Conservation (phyloP, 2,113 vertebrate genomes). For the Osmerus mordax region DNA sequence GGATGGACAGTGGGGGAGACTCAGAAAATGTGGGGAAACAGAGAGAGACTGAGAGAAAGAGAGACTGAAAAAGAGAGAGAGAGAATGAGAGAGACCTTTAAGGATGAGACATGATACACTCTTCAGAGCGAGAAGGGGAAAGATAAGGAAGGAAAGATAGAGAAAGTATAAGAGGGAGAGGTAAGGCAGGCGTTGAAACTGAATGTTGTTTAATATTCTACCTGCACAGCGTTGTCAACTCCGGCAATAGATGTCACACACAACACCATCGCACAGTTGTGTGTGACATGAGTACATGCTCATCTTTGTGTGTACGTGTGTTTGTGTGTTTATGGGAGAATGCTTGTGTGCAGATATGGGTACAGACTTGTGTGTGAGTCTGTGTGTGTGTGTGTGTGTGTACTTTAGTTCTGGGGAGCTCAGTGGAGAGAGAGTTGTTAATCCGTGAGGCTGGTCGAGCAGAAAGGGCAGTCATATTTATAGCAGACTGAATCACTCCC, state of each 20-base stretch:
- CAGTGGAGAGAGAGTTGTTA: slow-evolving; percentile 76
- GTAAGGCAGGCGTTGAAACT: neutral
- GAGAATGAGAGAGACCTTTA: no score
- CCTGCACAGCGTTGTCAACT: slow-evolving; percentile 1
- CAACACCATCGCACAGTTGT: neutral
- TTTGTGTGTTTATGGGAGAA: slow-evolving; percentile 2
- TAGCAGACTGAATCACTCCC: slow-evolving; percentile 82
- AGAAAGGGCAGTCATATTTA: slow-evolving; percentile 92
- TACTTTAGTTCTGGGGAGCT: slow-evolving; percentile 33
- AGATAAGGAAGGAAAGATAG: neutral
- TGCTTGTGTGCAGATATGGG: slow-evolving; percentile 1
- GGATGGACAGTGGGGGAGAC: neutral
- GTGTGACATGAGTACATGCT: neutral
- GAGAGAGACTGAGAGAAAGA: neutral
- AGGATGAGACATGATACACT: neutral
- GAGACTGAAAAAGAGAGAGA: neutral
- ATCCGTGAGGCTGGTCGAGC: slow-evolving; percentile 77
- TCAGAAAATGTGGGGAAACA: neutral
- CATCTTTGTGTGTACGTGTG: slow-evolving; percentile 1
- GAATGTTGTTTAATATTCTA: neutral
- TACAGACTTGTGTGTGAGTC: neutral
- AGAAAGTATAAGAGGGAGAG: neutral
- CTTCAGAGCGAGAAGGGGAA: neutral
- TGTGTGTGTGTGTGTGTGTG: slow-evolving; percentile 7
- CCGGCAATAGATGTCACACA: neutral